phyloP scores from a whole-genome alignment of 2,888 invertebrate genomes.

The Glyphotaelius pellucidus region DNA sequence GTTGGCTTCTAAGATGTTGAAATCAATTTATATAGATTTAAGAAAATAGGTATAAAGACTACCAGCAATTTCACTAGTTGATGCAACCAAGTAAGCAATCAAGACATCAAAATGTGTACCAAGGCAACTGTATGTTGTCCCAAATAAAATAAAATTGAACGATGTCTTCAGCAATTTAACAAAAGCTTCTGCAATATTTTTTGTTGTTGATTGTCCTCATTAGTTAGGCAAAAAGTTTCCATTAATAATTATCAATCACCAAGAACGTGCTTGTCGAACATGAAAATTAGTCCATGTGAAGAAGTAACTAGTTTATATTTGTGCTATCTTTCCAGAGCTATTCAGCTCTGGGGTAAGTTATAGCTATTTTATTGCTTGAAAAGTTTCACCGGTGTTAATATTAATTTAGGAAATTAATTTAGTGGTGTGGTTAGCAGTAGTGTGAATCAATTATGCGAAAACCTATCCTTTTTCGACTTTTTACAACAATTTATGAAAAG shows the following conservation, averaged over 20 bases:
- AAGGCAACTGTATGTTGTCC: too few relatives aligned
- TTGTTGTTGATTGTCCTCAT: not conserved
- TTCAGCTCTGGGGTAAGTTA: not conserved
- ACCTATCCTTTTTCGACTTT: too few relatives aligned
- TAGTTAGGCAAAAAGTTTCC: not conserved
- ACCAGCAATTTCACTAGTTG: too few relatives aligned
- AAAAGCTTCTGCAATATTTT: not conserved
- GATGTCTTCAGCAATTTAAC: not conserved
- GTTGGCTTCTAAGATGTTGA: too few relatives aligned
- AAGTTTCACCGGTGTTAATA: not conserved
- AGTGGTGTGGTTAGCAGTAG: not conserved
- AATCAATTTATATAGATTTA: too few relatives aligned
- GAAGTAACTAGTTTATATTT: not conserved
- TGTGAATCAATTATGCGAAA: not conserved
- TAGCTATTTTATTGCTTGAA: constrained; percentile 16
- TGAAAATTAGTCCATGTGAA: not conserved
- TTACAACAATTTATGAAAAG: too few relatives aligned
- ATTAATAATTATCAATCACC: not conserved
- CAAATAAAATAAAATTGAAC: too few relatives aligned
- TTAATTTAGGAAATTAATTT: not conserved
- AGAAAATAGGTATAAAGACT: too few relatives aligned
- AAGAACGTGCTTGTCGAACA: not conserved
- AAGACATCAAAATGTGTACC: too few relatives aligned
- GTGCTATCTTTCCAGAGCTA: constrained; percentile 5
- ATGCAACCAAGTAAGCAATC: too few relatives aligned